Base-by-base conservation (phyloP, 2,888 invertebrate species). In the Abrostola tripartita region DNA sequence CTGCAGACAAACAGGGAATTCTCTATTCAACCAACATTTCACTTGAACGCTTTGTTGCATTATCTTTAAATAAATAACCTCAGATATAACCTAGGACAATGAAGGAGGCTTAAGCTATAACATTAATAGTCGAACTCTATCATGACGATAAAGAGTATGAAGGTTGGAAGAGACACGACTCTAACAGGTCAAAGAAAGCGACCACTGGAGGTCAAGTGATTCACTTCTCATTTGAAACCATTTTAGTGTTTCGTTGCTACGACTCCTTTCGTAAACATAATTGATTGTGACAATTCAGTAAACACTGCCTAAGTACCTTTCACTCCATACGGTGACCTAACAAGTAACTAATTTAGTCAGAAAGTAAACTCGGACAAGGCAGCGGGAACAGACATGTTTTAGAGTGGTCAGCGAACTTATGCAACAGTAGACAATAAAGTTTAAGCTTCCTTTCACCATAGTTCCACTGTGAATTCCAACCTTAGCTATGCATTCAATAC, bases 151-250 rank as follows among this genome's bases (percentile, higher is more conserved):
- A 73, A 52, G 71, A 75, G 66, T 69, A 78, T 81, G 83, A 87
- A 80, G 85, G 86, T 79, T 82, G 81, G 81, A 81, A 78, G 62
- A 78, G 82, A 63, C 87, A 88, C 88, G 89, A 86, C 88, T 87
- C 85, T 88, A 88, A 88, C 84, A 87, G 88, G 88, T 89, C 87
- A 88, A 90, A 89, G 91, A 91, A 92, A 92, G 91, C 79, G 83
- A 87, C 78, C 81, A 78, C 54, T 38, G 79, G 80, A 87, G 86
- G 84, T 85, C 81, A 78, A 75, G 68, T 78, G 81, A 80, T 84
- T 85, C 84, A 83, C 77, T 69, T 51, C 84, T 86, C 83, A 75
- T 72, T 81, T 72, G 68, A 79, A 68, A 74, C 74, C 57, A 44
- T 37, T 60, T 65, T 56, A 68, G 65, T 37, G 49, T 67, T 79